Base-by-base conservation (phyloP, 2,888 invertebrate genomes). In the Stenodera caucasica region DNA sequence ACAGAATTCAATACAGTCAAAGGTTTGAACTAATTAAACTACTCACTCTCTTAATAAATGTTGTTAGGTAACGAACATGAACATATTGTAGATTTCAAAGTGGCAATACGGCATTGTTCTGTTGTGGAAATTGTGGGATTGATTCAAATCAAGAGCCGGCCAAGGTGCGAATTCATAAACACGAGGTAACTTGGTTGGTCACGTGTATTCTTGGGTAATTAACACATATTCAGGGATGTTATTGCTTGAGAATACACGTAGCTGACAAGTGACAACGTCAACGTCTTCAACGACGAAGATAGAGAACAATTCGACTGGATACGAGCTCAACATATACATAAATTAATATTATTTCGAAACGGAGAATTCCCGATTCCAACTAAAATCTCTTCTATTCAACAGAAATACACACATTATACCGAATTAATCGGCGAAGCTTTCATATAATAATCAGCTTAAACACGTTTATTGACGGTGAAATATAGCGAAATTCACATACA, bases 171-270 rank as follows among this genome's bases (percentile, higher is more conserved):
- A 6, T 6, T 6, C 1, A 37, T 37, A 33, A 2, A 2, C 4
- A n/a, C n/a, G 18, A 30, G 63, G 78, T 80, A 83, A 87, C 89
- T 89, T 87, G 90, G 88, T 87, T 90, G 93, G 91, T 91, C 91
- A 94, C 94, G 94, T 88, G 95, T 95, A 95, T 95, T 93, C 94
- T 95, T 94, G 91, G 94, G 94, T 91, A 92, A 94, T 92, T 94
- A 94, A 93, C 94, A 94, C 93, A 91, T 88, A 88, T 86, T 87
- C 82, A 81, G 87, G 89, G 92, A 87, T 94, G 95, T 96, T 96
- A 96, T 96, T 96, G 96, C 96, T 96, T 96, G 94, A 95, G 95
- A 96, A 96, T 96, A 96, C 95, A 95, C 95, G 95, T 96, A 94
- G 93, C 91, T 92, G 89, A 90, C 89, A 88, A 89, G 90, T 86